phyloP scores from a whole-genome alignment of 92 coral and sea anemone genomes.

The Epizoanthus illoricatus region DNA sequence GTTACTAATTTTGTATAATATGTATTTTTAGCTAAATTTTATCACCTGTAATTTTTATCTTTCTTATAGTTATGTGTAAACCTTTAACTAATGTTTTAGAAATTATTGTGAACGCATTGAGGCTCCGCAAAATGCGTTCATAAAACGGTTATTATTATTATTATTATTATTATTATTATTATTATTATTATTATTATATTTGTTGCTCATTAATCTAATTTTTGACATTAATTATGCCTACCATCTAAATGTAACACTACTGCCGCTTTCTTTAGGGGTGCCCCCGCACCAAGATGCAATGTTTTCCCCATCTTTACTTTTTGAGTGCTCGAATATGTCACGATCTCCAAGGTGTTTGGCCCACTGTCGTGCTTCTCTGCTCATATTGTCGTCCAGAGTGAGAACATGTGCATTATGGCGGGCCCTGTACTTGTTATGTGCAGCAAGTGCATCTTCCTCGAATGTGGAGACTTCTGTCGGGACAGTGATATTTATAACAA shows the following conservation, averaged over 20 bases:
- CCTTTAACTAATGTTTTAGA: too few species aligned
- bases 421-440: constrained; percentile 69
- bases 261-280: constrained; percentile 37
- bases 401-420: constrained; percentile 70
- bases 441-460: constrained; percentile 38
- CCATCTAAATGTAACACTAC: constrained; percentile 71
- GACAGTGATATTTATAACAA: neutral
- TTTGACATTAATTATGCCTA: constrained; percentile 18
- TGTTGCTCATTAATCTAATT: neutral
- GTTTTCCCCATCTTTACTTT: constrained; percentile 67
- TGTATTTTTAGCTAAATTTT: too few species aligned
- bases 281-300: constrained; percentile 72
- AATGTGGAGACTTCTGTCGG: neutral
- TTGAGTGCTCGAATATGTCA: constrained; percentile 58
- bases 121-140: too few species aligned
- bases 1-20: too few species aligned
- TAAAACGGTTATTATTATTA: too few species aligned
- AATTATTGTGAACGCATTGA: too few species aligned
- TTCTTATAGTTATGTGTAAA: too few species aligned
- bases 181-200: too few species aligned
- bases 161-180: too few species aligned
- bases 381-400: constrained; percentile 60
- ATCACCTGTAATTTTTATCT: too few species aligned
- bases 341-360: constrained; percentile 59
- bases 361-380: constrained; percentile 58